Evolutionary conservation across 2,888 invertebrate genomes (phyloP), one percentile per base, ranked within the genome.

Genomic region (Hydrotaea diabolus): DNA sequence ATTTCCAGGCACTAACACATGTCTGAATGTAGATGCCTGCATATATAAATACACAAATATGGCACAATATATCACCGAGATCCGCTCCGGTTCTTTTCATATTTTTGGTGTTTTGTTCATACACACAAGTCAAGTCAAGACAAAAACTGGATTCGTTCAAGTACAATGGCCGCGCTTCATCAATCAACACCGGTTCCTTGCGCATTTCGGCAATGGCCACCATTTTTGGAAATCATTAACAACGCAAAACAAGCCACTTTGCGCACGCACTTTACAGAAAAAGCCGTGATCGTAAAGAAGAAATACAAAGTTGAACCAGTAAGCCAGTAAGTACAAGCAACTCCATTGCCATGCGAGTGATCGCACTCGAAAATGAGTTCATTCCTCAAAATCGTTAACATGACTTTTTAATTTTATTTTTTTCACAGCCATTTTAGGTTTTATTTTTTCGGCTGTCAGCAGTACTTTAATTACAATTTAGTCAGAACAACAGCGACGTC

Each of bases 191-290:
- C 69, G 69, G 69, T 69, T 69, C 46, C 46, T 43, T 11, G 23
- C 69, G 46, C 46, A 11, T 17, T 43, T 66, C n/a, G 19, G 57
- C 36, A 73, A 5, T 59, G 66, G 31, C 39, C 49, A 72, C 53
- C 75, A 57, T 83, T 83, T 82, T 76, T 74, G 69, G n/a, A 62
- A 77, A 75, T 74, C 0, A 69, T 62, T 75, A 21, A 26, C 39
- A 78, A 17, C 59, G 26, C 46, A 74, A 53, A 53, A 66, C 31
- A 78, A 23, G 74, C 43, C 43, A 74, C 69, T 59, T 80, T 80
- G 57, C n/a, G n/a, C 83, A 80, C 79, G 43, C 73, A 19, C 72
- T 83, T 79, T n/a, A 49, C 15, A n/a, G n/a, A 36, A 59, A 59
- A 59, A 23, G 26, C n/a, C 4, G 8, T 8, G 19, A 62, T 19